A percentile compares a stretch with the other conserved stretches of the same genome.
Conservation (phyloP, 2,797 vertebrate species). For the Eospalax fontanierii region DNA sequence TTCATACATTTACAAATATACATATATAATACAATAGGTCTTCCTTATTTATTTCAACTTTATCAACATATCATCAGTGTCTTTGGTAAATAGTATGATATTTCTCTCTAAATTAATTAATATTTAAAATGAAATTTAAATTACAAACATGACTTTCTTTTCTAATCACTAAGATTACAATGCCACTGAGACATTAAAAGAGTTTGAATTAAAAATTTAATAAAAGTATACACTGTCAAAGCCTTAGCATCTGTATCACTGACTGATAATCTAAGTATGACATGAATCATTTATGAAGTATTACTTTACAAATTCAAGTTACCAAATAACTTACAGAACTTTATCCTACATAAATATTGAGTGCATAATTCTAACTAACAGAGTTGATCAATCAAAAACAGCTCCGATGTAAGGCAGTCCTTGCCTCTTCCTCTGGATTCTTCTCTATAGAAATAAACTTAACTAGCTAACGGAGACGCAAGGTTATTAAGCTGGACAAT, state of each 20-base stretch:
- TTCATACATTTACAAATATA: too few species aligned
- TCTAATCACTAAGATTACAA: not conserved
- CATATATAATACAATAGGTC: too few species aligned
- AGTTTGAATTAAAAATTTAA: conserved; percentile 44
- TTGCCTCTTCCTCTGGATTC: not conserved
- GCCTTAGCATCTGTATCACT: not conserved
- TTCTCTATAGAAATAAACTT: not conserved
- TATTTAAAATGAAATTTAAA: conserved; percentile 57
- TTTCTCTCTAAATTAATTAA: conserved; percentile 53
- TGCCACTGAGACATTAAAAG: conserved; percentile 41
- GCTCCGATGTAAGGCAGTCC: not conserved
- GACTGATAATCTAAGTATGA: not conserved
- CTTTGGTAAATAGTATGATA: conserved; percentile 17
- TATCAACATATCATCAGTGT: not conserved
- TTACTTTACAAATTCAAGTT: conserved; percentile 34
- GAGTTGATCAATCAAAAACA: not conserved
- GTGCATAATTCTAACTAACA: not conserved
- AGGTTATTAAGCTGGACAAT: not conserved
- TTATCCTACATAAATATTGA: not conserved
- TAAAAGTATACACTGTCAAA: conserved; percentile 3
- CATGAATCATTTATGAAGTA: not conserved
- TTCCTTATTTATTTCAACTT: conserved; percentile 2
- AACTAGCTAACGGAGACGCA: not conserved
- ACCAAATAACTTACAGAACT: conserved; percentile 28
- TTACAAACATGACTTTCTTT: conserved; percentile 18